Conservation (phyloP, 2,113 vertebrate genomes). For the Garra rufa region DNA sequence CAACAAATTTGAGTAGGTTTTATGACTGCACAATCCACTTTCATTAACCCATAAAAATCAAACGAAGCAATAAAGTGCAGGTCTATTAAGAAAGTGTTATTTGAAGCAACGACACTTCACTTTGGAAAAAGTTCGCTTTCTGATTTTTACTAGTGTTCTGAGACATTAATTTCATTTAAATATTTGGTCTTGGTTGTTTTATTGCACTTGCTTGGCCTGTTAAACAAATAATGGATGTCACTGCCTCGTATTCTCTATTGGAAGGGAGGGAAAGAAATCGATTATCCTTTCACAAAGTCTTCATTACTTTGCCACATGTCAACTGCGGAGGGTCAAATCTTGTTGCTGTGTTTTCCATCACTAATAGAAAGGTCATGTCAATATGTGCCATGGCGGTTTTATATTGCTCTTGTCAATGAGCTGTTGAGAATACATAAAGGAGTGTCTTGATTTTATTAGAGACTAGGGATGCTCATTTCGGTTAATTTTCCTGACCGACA, state of each 20-base stretch:
- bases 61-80: not conserved
- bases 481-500: too few species aligned
- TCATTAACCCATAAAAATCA: slow-evolving; percentile 23
- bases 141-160: slow-evolving; percentile 2
- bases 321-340: slow-evolving; percentile 64
- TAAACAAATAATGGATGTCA: slow-evolving; percentile 18
- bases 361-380: slow-evolving; percentile 70
- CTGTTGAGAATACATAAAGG: not conserved
- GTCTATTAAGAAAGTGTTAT: slow-evolving; percentile 10
- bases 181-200: slow-evolving; percentile 27
- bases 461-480: too few species aligned
- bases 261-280: slow-evolving; percentile 56
- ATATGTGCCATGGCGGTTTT: slow-evolving; percentile 50
- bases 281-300: slow-evolving; percentile 73
- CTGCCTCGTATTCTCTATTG: slow-evolving; percentile 4
- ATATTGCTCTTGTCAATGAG: not conserved
- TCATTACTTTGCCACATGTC: slow-evolving; percentile 73
- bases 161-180: slow-evolving; percentile 8
- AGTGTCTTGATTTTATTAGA: not conserved
- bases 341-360: slow-evolving; percentile 61
- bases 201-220: not conserved
- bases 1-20: slow-evolving; percentile 13
- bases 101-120: not conserved
- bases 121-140: not conserved
- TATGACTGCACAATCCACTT: not conserved